phyloP scores from a whole-genome alignment of 1,140 invertebrate species.

The Dryas iulia region DNA sequence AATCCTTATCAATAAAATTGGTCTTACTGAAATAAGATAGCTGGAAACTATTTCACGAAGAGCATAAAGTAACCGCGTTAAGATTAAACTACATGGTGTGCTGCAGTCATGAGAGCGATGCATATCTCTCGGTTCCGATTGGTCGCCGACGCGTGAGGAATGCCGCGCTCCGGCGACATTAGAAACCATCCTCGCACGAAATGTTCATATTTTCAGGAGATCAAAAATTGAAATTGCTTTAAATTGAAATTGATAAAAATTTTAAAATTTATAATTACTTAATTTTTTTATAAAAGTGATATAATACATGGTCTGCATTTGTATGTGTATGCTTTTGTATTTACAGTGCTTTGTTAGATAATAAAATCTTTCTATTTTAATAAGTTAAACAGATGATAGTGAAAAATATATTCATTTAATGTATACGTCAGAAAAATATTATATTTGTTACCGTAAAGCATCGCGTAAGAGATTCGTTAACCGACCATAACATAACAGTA shows the following conservation, averaged over 20 bases:
- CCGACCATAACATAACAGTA: conserved; percentile 74
- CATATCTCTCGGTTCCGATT: conserved; percentile 65
- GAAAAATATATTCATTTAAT: not conserved
- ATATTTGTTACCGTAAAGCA: conserved; percentile 19
- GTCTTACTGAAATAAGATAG: not conserved
- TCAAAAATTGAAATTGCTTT: not conserved
- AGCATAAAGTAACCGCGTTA: not conserved
- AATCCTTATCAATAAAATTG: too few species aligned
- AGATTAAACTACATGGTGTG: not conserved
- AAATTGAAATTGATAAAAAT: not conserved
- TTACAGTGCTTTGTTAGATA: not conserved
- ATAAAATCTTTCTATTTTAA: not conserved
- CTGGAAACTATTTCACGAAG: not conserved
- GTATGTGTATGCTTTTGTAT: not conserved
- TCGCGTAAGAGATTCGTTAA: conserved; percentile 52
- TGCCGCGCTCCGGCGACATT: conserved; percentile 62
- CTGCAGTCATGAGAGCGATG: conserved; percentile 29
- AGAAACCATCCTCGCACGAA: conserved; percentile 55
- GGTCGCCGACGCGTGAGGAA: conserved; percentile 63
- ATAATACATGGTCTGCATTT: not conserved
- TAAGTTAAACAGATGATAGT: not conserved
- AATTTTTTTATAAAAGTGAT: not conserved
- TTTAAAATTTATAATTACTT: not conserved
- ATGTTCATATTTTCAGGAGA: conserved; percentile 36
- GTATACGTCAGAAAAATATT: not conserved